A percentile compares a stretch with the other conserved stretches of the same genome.
Evolutionary conservation across 2,113 vertebrate species (phyloP).

Genomic region (Delphinapterus leucas): DNA sequence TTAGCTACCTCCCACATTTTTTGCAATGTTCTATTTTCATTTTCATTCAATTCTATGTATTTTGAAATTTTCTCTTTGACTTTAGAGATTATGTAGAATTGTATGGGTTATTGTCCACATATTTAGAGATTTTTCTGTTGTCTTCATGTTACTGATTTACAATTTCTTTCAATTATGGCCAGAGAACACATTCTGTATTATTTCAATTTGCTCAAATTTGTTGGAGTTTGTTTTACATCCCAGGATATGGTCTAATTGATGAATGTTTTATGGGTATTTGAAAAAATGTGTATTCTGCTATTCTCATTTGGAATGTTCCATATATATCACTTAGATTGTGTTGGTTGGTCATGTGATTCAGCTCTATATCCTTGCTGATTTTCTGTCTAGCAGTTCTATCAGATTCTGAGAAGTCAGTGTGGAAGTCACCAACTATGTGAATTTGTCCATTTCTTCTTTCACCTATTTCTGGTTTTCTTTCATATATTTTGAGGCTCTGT

Average conservation of each 20-base stretch:
- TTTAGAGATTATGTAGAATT: not conserved
- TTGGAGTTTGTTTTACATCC: too few species aligned
- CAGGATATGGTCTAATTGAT: too few species aligned
- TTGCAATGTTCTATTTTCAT: not conserved
- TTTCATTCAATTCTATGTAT: not conserved
- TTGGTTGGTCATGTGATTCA: too few species aligned
- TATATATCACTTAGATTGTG: too few species aligned
- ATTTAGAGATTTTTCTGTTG: not conserved
- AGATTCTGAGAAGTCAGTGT: not conserved
- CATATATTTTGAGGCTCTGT: not conserved
- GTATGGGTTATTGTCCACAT: not conserved
- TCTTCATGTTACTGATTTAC: not conserved
- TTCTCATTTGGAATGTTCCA: too few species aligned
- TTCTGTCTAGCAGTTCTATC: not conserved
- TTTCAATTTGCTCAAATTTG: too few species aligned
- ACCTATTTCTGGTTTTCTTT: too few species aligned
- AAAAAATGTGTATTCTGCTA: not conserved
- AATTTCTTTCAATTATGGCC: not conserved
- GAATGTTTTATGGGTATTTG: not conserved
- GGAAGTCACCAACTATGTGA: not conserved
- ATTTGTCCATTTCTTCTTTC: not conserved
- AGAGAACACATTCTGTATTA: too few species aligned
- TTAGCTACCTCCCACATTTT: too few species aligned
- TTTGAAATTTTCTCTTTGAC: not conserved
- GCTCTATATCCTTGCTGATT: not conserved